Evolutionary conservation across 2,113 vertebrate genomes (phyloP).

Genomic region (Embiotoca jacksoni): DNA sequence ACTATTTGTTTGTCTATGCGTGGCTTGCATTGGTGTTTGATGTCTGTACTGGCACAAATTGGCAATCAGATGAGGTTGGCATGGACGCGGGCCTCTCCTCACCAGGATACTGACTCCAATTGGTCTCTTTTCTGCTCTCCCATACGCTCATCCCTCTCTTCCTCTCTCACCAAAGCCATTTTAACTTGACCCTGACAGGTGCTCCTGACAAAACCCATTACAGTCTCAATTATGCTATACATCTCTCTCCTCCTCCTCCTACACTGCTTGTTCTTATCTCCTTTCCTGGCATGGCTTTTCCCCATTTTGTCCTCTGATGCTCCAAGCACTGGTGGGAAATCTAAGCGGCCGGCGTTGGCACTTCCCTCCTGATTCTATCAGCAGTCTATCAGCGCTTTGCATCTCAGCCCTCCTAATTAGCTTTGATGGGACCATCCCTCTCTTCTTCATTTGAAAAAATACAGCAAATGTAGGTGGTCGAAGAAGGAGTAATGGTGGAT

Average conservation of each 20-base stretch:
- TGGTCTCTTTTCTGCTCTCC: slow-evolving; percentile 52
- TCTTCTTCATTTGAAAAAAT: slow-evolving; percentile 49
- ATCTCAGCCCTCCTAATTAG: slow-evolving; percentile 61
- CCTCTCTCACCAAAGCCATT: slow-evolving; percentile 55
- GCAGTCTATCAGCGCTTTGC: slow-evolving; percentile 37
- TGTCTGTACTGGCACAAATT: slow-evolving; percentile 80
- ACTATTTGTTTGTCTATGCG: slow-evolving; percentile 39
- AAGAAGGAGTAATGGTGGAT: slow-evolving; percentile 16
- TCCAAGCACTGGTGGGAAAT: slow-evolving; percentile 21
- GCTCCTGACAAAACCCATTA: slow-evolving; percentile 85
- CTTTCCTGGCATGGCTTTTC: neutral
- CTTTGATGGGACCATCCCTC: slow-evolving; percentile 54
- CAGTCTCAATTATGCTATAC: slow-evolving; percentile 78
- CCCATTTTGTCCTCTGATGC: slow-evolving; percentile 22
- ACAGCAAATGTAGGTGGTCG: slow-evolving; percentile 50
- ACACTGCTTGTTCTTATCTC: slow-evolving; percentile 35
- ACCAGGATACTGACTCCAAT: slow-evolving; percentile 72
- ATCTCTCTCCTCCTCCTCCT: slow-evolving; percentile 30
- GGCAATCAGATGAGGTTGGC: slow-evolving; percentile 82
- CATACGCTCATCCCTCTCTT: slow-evolving; percentile 60
- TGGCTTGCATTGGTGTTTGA: slow-evolving; percentile 62
- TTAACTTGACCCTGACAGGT: slow-evolving; percentile 80
- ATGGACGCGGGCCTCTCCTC: slow-evolving; percentile 64
- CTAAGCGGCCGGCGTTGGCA: neutral
- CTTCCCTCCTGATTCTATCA: slow-evolving; percentile 42